A percentile compares a stretch with the other conserved stretches of the same genome.
phyloP scores from a whole-genome alignment of 2,888 invertebrate species.

The Drosophila maculinotata region DNA sequence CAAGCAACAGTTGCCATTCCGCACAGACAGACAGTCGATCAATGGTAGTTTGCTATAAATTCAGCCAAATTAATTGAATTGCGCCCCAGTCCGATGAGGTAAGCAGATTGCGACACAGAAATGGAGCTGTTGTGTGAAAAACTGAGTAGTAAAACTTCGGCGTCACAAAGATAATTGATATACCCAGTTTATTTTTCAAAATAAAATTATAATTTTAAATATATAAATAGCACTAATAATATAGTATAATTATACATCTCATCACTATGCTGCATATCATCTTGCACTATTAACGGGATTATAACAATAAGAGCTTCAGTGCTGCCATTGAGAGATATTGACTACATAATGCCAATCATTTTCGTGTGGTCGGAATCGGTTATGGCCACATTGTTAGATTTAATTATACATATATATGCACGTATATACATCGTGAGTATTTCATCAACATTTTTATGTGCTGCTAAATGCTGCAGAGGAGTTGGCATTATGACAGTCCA shows the following conservation, averaged over 20 bases:
- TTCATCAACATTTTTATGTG: slow-evolving; percentile 62
- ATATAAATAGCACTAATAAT: background rate
- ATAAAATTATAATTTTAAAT: background rate
- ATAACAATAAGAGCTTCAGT: slow-evolving; percentile 19
- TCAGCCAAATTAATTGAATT: slow-evolving; percentile 7
- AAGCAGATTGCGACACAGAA: background rate
- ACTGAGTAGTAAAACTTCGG: background rate
- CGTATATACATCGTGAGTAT: background rate
- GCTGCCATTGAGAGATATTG: slow-evolving; percentile 29
- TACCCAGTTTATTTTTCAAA: background rate
- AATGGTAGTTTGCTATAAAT: slow-evolving; percentile 24
- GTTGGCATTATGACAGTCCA: slow-evolving; percentile 56
- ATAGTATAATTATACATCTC: slow-evolving; percentile 17
- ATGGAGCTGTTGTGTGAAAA: background rate
- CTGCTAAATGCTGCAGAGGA: slow-evolving; percentile 82
- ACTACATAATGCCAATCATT: slow-evolving; percentile 46
- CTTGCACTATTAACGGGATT: slow-evolving; percentile 27
- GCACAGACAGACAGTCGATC: slow-evolving; percentile 27
- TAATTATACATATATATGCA: slow-evolving; percentile 42
- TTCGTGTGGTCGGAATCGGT: slow-evolving; percentile 39
- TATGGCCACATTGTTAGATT: slow-evolving; percentile 21
- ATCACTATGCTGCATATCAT: slow-evolving; percentile 19
- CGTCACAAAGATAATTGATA: background rate
- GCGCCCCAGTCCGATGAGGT: background rate
- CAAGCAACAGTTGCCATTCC: background rate